Evolutionary conservation across 2,113 vertebrate genomes (phyloP).

Genomic region (Sinosuthora webbiana): DNA sequence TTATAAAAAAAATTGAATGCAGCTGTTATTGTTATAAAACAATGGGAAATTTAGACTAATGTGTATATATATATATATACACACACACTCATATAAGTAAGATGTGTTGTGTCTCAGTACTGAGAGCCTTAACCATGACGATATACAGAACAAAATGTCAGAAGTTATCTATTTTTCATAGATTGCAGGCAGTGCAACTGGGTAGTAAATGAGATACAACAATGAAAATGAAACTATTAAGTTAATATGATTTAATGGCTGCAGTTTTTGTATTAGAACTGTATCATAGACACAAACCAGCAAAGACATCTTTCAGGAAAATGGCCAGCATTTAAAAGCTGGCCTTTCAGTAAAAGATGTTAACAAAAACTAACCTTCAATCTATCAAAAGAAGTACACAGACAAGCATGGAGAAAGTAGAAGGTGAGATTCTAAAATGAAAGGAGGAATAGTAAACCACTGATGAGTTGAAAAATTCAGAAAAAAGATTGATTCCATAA

Average conservation of each 20-base stretch:
- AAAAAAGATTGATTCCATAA: background rate
- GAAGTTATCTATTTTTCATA: background rate
- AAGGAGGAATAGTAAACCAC: background rate
- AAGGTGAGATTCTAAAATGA: background rate
- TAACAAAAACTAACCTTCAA: background rate
- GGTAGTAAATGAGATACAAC: background rate
- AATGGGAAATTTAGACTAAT: background rate
- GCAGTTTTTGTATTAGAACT: background rate
- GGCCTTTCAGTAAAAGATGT: background rate
- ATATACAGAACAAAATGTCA: background rate
- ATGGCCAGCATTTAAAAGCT: background rate
- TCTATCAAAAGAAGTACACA: background rate
- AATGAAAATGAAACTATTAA: background rate
- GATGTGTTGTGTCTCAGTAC: background rate
- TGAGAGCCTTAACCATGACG: background rate
- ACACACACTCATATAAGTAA: background rate
- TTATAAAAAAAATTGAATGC: background rate
- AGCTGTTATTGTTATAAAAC: background rate
- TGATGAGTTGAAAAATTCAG: background rate
- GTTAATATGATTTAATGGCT: background rate
- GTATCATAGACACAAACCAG: background rate
- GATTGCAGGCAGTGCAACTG: background rate
- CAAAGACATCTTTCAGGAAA: background rate
- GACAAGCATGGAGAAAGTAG: background rate
- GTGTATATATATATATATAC: accelerated